Evolutionary conservation across 2,113 vertebrate species (phyloP).

Genomic region (Chaetops frenatus): DNA sequence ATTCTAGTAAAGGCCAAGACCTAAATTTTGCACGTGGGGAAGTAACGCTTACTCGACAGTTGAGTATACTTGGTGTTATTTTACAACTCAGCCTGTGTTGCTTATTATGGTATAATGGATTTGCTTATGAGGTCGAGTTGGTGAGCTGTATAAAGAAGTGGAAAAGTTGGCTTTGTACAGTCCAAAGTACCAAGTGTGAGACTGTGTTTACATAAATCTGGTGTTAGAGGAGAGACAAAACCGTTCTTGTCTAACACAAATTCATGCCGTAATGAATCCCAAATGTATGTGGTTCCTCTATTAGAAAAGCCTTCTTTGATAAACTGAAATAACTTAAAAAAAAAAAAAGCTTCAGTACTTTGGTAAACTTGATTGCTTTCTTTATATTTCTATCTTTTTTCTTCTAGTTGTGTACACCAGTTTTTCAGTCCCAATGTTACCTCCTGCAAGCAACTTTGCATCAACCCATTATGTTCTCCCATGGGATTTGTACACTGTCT

Average conservation of each 20-base stretch:
- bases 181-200: neutral
- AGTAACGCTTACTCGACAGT: neutral
- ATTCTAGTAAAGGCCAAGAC: neutral
- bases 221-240: neutral
- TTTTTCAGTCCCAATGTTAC: neutral
- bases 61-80: neutral
- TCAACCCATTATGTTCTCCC: neutral
- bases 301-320: neutral
- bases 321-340: neutral
- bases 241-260: neutral
- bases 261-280: neutral
- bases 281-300: neutral
- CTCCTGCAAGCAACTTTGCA: neutral
- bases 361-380: neutral
- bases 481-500: neutral
- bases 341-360: neutral
- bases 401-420: neutral
- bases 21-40: neutral
- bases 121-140: neutral
- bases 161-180: neutral
- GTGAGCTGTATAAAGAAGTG: neutral
- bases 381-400: neutral
- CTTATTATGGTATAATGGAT: neutral
- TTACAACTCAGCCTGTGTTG: neutral
- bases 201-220: neutral